Conservation (phyloP, 2,113 vertebrate species). For the Hemichromis elongatus region DNA sequence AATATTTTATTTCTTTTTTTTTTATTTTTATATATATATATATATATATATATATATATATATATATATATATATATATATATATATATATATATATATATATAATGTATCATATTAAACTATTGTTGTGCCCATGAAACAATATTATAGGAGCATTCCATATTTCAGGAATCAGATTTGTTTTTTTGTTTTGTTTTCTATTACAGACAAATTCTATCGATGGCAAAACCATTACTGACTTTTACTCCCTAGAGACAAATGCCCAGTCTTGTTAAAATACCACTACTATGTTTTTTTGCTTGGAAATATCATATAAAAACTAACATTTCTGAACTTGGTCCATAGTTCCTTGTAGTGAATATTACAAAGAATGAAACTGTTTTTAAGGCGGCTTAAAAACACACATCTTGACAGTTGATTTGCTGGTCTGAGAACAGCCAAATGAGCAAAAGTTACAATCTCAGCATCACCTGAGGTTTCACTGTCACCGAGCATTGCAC, state of each 20-base stretch:
- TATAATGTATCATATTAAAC: not conserved
- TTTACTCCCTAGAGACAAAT: not conserved
- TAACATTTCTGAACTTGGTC: not conserved
- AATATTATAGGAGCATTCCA: not conserved
- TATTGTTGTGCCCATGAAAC: not conserved
- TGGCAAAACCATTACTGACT: not conserved
- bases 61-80: too few relatives aligned
- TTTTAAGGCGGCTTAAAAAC: not conserved
- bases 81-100: too few relatives aligned
- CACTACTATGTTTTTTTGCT: not conserved
- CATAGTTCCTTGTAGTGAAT: accelerated
- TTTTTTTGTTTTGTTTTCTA: not conserved
- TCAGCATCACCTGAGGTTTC: not conserved
- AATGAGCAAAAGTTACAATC: not conserved
- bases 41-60: too few relatives aligned
- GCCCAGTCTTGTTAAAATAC: not conserved
- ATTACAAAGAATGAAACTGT: not conserved
- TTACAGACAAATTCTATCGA: accelerated
- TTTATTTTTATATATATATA: too few relatives aligned
- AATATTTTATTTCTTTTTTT: too few relatives aligned
- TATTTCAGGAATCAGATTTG: not conserved
- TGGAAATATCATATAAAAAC: not conserved
- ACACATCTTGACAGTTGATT: not conserved
- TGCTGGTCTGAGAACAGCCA: not conserved
- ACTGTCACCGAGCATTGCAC: not conserved